phyloP scores from a whole-genome alignment of 92 coral and sea anemone species.

The Zoanthus sansibaricus region DNA sequence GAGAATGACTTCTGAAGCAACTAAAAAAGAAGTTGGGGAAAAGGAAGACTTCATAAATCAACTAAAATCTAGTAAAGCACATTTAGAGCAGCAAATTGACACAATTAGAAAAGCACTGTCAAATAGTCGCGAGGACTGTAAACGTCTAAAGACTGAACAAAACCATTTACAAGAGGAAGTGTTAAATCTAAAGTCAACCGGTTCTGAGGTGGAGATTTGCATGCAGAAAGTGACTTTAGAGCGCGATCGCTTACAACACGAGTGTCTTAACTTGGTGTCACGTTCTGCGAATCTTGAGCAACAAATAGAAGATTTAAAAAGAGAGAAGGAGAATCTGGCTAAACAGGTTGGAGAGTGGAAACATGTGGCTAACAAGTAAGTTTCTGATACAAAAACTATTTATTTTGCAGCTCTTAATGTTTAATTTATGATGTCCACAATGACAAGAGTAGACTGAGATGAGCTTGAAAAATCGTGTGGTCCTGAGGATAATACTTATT shows the following conservation, averaged over 20 bases:
- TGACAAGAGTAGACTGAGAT: no score
- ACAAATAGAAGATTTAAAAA: constrained; percentile 65
- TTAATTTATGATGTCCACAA: no score
- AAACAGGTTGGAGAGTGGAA: constrained; percentile 75
- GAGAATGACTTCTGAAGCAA: constrained; percentile 66
- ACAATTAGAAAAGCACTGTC: constrained; percentile 53
- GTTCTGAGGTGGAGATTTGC: constrained; percentile 66
- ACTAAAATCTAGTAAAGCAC: constrained; percentile 63
- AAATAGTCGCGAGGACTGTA: constrained; percentile 68
- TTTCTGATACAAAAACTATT: not conserved
- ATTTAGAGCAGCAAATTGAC: constrained; percentile 68
- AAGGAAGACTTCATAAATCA: constrained; percentile 64
- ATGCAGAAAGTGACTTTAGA: constrained; percentile 61
- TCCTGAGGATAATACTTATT: no score
- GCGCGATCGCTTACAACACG: constrained; percentile 68
- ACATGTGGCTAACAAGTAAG: constrained; percentile 50
- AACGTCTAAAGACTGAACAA: constrained; percentile 70
- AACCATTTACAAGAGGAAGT: constrained; percentile 79
- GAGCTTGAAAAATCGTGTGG: no score
- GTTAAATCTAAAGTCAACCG: constrained; percentile 55
- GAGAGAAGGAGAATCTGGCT: constrained; percentile 66
- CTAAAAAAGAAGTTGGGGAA: constrained; percentile 74
- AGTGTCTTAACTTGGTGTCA: constrained; percentile 57
- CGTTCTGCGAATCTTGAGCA: constrained; percentile 72
- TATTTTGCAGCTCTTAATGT: not conserved